These are phyloP conservation scores for Bugulina stolonifera DNA, from an alignment of 2,888 invertebrate genomes.

Conservation along the genomic window DNA sequence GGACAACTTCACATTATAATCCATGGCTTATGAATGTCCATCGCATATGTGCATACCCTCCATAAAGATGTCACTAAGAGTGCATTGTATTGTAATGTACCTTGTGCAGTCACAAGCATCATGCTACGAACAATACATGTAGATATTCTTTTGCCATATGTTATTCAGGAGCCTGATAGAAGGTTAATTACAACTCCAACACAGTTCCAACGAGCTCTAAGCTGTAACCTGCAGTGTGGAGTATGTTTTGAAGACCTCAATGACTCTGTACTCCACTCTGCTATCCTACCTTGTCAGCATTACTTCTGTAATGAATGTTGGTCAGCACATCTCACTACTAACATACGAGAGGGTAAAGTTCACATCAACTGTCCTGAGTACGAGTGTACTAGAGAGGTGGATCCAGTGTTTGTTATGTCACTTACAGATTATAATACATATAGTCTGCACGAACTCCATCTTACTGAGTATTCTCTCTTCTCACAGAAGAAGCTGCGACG, in stretches of 20 bases:
- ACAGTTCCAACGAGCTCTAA: neutral
- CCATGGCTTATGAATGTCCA: too few relatives aligned
- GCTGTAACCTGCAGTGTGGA: constrained; percentile 9
- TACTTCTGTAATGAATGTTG: constrained; percentile 33
- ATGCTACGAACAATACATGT: too few relatives aligned
- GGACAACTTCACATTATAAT: too few relatives aligned
- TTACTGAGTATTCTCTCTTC: constrained; percentile 1
- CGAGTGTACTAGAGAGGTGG: constrained; percentile 28
- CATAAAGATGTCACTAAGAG: too few relatives aligned
- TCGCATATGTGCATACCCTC: too few relatives aligned
- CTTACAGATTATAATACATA: constrained; percentile 24
- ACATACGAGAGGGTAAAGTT: neutral
- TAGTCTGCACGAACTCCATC: neutral
- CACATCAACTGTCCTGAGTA: constrained; percentile 25
- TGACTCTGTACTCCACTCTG: constrained; percentile 23
- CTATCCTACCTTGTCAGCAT: constrained; percentile 32
- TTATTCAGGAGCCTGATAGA: neutral
- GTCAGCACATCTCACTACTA: constrained; percentile 29
- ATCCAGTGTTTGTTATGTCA: constrained; percentile 26
- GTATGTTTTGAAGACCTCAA: constrained; percentile 25
- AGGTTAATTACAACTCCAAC: neutral
- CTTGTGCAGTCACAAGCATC: too few relatives aligned
- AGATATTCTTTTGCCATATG: too few relatives aligned
- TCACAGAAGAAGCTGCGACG: neutral
- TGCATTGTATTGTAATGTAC: too few relatives aligned